These are phyloP conservation scores for Xanthorhoe designata DNA, from an alignment of 2,888 invertebrate species.

Conservation along the genomic window DNA sequence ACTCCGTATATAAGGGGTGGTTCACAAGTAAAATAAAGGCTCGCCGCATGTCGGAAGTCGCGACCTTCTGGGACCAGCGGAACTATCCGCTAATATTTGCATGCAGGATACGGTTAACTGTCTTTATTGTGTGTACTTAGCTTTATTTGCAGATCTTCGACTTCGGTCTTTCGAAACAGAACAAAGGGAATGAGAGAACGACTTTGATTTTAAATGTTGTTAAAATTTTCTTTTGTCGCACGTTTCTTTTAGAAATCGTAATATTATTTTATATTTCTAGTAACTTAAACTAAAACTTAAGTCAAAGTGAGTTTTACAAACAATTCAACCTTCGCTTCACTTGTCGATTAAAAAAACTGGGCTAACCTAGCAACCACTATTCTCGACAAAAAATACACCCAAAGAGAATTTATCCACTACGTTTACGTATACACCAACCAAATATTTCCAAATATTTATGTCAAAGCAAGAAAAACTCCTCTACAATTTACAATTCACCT, in stretches of 20 bases:
- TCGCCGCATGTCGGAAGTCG: constrained; percentile 76
- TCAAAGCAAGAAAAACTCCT: not conserved
- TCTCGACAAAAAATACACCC: too few species aligned
- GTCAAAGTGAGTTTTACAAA: too few species aligned
- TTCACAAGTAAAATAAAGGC: constrained; percentile 79
- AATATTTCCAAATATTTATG: not conserved
- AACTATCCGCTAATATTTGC: constrained; percentile 83
- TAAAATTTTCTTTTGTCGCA: too few species aligned
- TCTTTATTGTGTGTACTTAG: constrained; percentile 42
- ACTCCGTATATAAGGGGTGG: constrained; percentile 59
- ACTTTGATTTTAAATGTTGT: not conserved
- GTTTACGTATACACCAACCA: too few species aligned
- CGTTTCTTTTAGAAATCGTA: too few species aligned
- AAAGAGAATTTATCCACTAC: too few species aligned
- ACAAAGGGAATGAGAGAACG: not conserved
- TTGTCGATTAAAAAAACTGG: too few species aligned
- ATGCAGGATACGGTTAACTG: constrained; percentile 52
- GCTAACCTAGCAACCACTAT: too few species aligned
- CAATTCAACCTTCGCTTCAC: too few species aligned
- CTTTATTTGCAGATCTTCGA: constrained; percentile 16
- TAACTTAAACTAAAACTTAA: too few species aligned
- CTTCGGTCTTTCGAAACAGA: not conserved
- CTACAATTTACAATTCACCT: constrained; percentile 16
- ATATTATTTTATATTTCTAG: too few species aligned
- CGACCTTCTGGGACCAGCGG: constrained; percentile 77